These are phyloP conservation scores for Sitta europaea DNA, from an alignment of 2,113 vertebrate genomes.

Conservation along the genomic window DNA sequence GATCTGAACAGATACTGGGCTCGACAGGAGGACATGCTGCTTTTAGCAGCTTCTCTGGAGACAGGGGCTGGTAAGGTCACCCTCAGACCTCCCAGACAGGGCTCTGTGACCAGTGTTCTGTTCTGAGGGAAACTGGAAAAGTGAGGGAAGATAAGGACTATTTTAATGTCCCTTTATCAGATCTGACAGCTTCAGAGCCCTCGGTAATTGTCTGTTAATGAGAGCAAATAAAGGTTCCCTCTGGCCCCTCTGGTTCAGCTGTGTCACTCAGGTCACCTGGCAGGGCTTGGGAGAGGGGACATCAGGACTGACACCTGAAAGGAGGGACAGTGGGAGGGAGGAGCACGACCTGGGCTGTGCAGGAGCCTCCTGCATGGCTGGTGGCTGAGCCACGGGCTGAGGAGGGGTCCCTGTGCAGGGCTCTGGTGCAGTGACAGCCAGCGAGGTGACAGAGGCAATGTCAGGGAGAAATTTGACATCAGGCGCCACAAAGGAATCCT, in stretches of 20 bases:
- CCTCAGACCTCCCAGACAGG: background rate
- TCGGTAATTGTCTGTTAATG: background rate
- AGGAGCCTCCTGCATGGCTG: background rate
- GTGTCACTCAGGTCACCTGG: background rate
- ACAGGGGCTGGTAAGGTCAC: background rate
- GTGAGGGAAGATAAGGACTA: background rate
- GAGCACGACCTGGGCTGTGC: background rate
- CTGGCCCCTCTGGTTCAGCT: background rate
- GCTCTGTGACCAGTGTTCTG: too few relatives aligned
- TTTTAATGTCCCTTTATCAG: background rate
- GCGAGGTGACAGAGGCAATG: accelerated
- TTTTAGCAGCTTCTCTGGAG: background rate
- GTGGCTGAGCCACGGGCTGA: accelerated
- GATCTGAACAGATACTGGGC: background rate
- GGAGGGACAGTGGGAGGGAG: background rate
- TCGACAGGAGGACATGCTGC: background rate
- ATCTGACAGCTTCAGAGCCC: background rate
- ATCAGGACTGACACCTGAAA: background rate
- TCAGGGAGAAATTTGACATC: background rate
- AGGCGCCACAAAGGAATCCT: background rate
- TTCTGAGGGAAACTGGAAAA: background rate
- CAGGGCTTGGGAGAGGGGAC: background rate
- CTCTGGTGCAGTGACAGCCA: background rate
- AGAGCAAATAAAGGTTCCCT: background rate
- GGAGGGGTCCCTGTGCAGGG: background rate